These are phyloP conservation scores for Novumbra hubbsi DNA, from an alignment of 2,797 vertebrate genomes.

Conservation along the genomic window DNA sequence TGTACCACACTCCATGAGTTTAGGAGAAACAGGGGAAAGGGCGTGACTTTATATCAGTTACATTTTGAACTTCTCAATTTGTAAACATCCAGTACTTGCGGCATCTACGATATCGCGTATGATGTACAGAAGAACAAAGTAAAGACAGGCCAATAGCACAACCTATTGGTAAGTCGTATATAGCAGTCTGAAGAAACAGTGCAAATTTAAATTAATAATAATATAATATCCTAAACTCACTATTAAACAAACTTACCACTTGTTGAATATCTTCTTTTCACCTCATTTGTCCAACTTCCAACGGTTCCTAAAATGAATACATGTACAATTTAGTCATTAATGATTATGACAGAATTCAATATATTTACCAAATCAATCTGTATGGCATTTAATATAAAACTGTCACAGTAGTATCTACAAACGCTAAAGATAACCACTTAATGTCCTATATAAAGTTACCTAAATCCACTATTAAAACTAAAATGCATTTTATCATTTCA, in stretches of 20 bases:
- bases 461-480: not conserved
- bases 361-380: not conserved
- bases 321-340: slow-evolving; percentile 19
- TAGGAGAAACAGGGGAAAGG: no score
- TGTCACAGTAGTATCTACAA: not conserved
- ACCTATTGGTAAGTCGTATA: slow-evolving; percentile 55
- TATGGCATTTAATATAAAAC: not conserved
- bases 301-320: slow-evolving; percentile 50
- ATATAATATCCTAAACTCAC: not conserved
- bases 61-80: no score
- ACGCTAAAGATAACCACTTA: not conserved
- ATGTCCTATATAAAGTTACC: no score
- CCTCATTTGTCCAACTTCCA: slow-evolving; percentile 18
- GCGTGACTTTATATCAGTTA: no score
- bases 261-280: slow-evolving; percentile 32
- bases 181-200: slow-evolving; percentile 20
- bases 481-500: not conserved
- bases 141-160: slow-evolving; percentile 51
- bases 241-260: slow-evolving; percentile 55
- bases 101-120: no score
- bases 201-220: not conserved
- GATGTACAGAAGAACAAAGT: slow-evolving; percentile 22
- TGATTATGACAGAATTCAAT: not conserved
- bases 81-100: no score
- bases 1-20: no score